Evolutionary conservation across 2,113 vertebrate species (phyloP).

Genomic region (Bubalus kerabau): DNA sequence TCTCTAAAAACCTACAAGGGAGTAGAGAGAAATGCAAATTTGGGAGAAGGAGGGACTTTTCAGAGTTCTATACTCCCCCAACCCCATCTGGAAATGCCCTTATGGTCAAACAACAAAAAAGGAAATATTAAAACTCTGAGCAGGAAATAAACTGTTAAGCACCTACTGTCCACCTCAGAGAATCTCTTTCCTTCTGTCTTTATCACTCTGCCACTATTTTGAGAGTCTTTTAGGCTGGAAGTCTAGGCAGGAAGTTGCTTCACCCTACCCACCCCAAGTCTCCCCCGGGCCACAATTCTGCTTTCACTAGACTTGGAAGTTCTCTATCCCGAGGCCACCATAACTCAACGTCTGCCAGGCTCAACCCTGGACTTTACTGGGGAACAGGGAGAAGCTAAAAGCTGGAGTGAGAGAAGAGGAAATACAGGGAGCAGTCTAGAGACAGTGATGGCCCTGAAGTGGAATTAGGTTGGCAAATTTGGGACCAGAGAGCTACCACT

Average conservation of each 20-base stretch:
- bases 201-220: not conserved
- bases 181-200: not conserved
- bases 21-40: not conserved
- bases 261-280: not conserved
- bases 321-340: not conserved
- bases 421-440: not conserved
- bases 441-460: not conserved
- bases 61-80: not conserved
- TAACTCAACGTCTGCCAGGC: not conserved
- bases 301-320: not conserved
- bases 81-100: not conserved
- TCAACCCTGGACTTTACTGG: not conserved
- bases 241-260: not conserved
- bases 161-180: not conserved
- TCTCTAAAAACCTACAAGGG: not conserved
- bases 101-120: not conserved
- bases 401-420: not conserved
- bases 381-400: conserved; percentile 19
- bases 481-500: not conserved
- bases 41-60: not conserved
- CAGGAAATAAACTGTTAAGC: not conserved
- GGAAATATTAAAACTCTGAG: not conserved
- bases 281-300: not conserved
- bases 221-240: not conserved
- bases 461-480: not conserved